A percentile compares a stretch with the other conserved stretches of the same genome.
Conservation (phyloP, 2,888 invertebrate genomes). For the Coelinius sp. region DNA sequence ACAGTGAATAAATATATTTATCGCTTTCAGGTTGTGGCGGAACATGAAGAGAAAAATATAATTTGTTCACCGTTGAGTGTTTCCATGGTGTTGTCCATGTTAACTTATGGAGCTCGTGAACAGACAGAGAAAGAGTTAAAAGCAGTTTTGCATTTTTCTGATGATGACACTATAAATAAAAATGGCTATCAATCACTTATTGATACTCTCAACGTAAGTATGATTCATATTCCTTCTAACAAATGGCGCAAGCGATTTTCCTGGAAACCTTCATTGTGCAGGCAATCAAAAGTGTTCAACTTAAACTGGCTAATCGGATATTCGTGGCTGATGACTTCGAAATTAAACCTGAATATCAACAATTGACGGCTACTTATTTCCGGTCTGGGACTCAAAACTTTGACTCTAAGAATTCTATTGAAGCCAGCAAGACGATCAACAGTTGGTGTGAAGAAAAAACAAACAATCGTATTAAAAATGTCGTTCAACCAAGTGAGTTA, state of each 20-base stretch:
- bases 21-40: neutral
- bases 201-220: slow-evolving; percentile 53
- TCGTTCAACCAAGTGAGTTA: slow-evolving; percentile 74
- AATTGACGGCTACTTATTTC: slow-evolving; percentile 73
- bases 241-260: neutral
- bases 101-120: slow-evolving; percentile 52
- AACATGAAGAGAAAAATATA: neutral
- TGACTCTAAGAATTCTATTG: slow-evolving; percentile 74
- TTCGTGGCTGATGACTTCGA: slow-evolving; percentile 74
- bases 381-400: slow-evolving; percentile 76
- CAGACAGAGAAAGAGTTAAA: slow-evolving; percentile 54
- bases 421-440: slow-evolving; percentile 76
- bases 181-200: slow-evolving; percentile 54
- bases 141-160: slow-evolving; percentile 51
- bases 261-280: slow-evolving; percentile 36
- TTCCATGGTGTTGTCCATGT: neutral
- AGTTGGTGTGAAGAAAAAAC: slow-evolving; percentile 84
- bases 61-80: slow-evolving; percentile 11
- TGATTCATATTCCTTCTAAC: neutral
- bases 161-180: slow-evolving; percentile 40
- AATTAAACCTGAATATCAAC: slow-evolving; percentile 64
- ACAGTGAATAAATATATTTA: neutral
- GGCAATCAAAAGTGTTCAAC: slow-evolving; percentile 73
- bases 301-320: slow-evolving; percentile 82
- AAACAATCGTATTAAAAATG: slow-evolving; percentile 82